Conservation (phyloP, 2,888 invertebrate genomes). For the Adela reaumurella region DNA sequence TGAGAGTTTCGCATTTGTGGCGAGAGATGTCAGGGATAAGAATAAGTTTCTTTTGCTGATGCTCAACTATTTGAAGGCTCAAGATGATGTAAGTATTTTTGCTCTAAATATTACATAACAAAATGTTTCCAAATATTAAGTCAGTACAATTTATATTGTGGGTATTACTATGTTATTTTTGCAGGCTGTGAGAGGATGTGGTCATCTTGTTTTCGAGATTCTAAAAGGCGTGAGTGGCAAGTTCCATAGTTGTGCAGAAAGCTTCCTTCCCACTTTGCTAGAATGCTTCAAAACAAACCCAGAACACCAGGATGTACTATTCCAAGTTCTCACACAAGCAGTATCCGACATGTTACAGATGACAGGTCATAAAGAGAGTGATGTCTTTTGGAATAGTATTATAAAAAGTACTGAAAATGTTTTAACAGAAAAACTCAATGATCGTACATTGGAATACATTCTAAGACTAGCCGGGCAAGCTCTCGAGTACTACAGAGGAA, state of each 20-base stretch:
- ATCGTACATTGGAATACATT: conserved; percentile 29
- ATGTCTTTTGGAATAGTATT: conserved; percentile 62
- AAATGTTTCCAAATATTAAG: too few relatives aligned
- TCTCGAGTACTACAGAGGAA: conserved; percentile 62
- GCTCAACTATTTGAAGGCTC: conserved; percentile 61
- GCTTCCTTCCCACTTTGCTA: conserved; percentile 66
- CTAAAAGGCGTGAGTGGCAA: conserved; percentile 77
- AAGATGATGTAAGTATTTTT: conserved; percentile 61
- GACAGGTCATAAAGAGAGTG: conserved; percentile 61
- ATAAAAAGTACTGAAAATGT: conserved; percentile 32
- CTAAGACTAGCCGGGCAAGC: conserved; percentile 59
- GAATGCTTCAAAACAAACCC: conserved; percentile 53
- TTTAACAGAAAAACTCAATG: conserved; percentile 25
- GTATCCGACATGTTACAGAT: conserved; percentile 60
- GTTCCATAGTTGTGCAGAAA: conserved; percentile 80
- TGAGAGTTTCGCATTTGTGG: conserved; percentile 93
- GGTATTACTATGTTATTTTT: conserved; percentile 8
- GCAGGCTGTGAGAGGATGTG: conserved; percentile 75
- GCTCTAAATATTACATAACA: not conserved
- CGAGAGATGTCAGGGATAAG: conserved; percentile 81
- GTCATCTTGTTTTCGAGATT: conserved; percentile 85
- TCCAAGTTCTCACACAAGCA: conserved; percentile 63
- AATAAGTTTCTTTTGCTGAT: conserved; percentile 68
- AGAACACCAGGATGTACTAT: conserved; percentile 52
- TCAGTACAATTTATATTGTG: conserved; percentile 49